A percentile compares a stretch with the other conserved stretches of the same genome.
Conservation (phyloP, 2,113 vertebrate species). For the Setophaga kirtlandii region DNA sequence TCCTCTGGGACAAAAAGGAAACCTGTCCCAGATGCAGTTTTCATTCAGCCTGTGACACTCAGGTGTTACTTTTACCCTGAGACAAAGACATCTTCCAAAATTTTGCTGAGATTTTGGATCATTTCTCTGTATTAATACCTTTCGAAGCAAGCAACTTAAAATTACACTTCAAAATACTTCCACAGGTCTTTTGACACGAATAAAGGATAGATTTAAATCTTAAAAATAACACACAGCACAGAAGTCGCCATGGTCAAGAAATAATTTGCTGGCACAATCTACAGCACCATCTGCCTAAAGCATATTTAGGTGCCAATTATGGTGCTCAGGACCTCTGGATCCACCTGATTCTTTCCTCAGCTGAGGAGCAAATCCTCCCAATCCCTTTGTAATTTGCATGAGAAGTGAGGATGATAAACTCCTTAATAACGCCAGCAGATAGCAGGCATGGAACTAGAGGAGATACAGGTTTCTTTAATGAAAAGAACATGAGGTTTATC, state of each 20-base stretch:
- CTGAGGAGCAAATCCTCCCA: not conserved
- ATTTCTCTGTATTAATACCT: not conserved
- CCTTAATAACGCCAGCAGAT: conserved; percentile 25
- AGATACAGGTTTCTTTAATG: conserved; percentile 25
- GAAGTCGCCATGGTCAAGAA: not conserved
- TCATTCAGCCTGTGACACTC: not conserved
- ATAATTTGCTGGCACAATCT: not conserved
- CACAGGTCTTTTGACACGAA: not conserved
- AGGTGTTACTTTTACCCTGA: not conserved
- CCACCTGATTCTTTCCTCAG: not conserved
- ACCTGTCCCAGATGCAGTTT: not conserved
- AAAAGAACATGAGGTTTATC: conserved; percentile 39
- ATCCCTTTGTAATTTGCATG: not conserved
- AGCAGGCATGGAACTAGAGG: not conserved
- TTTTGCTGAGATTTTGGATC: not conserved
- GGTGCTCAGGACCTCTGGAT: not conserved
- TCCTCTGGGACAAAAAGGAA: not conserved
- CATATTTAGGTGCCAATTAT: not conserved
- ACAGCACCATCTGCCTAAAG: not conserved
- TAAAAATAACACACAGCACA: not conserved
- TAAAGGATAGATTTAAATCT: not conserved
- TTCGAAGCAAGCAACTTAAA: not conserved
- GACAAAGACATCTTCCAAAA: not conserved
- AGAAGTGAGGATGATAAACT: conserved; percentile 17
- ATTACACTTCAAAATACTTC: not conserved